phyloP scores from a whole-genome alignment of 1,140 invertebrate genomes.

The Achatina immaculata region DNA sequence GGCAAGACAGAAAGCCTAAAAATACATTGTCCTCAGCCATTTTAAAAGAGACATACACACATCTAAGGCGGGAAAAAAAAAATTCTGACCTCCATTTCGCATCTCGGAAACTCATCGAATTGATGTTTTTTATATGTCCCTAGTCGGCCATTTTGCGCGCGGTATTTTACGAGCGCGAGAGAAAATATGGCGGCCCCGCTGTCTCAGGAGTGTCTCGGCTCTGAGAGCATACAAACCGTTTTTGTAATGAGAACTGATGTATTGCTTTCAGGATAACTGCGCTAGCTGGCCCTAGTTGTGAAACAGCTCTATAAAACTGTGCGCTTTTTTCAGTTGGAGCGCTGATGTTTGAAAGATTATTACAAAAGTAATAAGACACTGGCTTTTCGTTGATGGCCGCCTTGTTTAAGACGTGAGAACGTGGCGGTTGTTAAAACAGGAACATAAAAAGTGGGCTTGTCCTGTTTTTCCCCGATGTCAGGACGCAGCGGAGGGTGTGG shows the following conservation, averaged over 20 bases:
- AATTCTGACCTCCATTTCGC: constrained; percentile 7
- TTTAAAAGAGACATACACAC: too few species aligned
- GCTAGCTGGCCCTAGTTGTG: neutral
- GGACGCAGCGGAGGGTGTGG: too few species aligned
- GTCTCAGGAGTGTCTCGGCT: neutral
- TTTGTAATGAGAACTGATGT: constrained; percentile 17
- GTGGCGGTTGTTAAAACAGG: too few species aligned
- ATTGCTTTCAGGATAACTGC: constrained; percentile 5
- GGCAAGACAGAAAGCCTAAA: too few species aligned
- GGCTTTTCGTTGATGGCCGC: neutral
- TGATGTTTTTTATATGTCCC: neutral
- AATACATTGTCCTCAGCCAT: too few species aligned
- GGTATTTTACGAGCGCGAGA: neutral
- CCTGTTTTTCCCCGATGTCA: too few species aligned
- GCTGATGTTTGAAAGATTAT: neutral
- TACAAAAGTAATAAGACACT: neutral
- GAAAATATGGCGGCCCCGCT: neutral
- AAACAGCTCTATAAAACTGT: neutral
- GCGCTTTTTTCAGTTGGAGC: neutral
- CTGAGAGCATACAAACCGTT: constrained; percentile 4
- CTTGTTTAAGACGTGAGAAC: neutral
- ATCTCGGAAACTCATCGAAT: constrained; percentile 7
- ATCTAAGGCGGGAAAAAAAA: neutral
- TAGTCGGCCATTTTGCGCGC: too few species aligned
- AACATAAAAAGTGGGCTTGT: too few species aligned